Evolutionary conservation across 2,888 invertebrate genomes (phyloP), one percentile per base, ranked within the genome.

Genomic region (Drosophila kambysellisi): DNA sequence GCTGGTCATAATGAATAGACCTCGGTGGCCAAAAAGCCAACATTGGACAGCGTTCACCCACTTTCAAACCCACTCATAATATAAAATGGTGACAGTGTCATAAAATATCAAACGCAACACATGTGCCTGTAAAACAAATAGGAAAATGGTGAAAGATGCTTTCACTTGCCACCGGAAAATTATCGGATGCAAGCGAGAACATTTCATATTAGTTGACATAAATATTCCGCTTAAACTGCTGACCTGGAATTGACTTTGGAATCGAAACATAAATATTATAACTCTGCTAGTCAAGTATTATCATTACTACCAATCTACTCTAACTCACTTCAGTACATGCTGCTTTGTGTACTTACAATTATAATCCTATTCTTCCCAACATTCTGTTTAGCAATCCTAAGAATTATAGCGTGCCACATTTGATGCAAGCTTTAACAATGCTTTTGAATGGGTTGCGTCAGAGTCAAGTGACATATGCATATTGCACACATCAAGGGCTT

Each of bases 1-100:
- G 82, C 48, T 88, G 72, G 67, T 50, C 69, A 73, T 60, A 80
- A 71, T 83, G 74, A 83, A 83, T 72, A 74, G 71, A 52, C 30
- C 57, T 61, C 4, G 43, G 56, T 52, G 46, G 62, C 64, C 61
- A 76, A 72, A 74, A 75, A 74, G 82, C 50, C 59, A 65, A 69
- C 56, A 56, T 61, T 53, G 48, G 30, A 56, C 33, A 60, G 30
- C 37, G 51, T n/a, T 29, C 52, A 12, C 8, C 59, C 50, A 41
- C 58, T 54, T 52, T 53, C 56, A 67, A 56, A 52, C 52, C 62
- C 66, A 54, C 68, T 70, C 74, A 73, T 71, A 82, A 78, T 70
- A 74, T 81, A 72, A 79, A 89, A 85, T 88, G 83, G 82, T 89
- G 81, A 83, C 88, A 76, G 88, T 85, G 83, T 89, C 88, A 85